Conservation (phyloP, 2,113 vertebrate genomes). For the Notothenia coriiceps region DNA sequence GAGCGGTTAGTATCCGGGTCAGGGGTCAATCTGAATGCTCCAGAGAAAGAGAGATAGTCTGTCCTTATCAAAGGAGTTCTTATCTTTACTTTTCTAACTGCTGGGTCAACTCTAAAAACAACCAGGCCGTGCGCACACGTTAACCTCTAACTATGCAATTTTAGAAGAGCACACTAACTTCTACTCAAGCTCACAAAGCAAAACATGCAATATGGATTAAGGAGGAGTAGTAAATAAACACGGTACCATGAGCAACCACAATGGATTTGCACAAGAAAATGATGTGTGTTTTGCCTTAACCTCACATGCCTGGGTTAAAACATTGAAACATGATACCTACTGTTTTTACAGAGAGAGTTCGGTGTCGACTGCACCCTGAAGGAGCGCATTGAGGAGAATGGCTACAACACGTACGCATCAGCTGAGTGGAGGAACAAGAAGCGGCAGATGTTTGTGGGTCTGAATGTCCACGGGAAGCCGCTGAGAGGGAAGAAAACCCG, state of each 20-base stretch:
- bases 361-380: constrained; percentile 94
- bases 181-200: constrained; percentile 26
- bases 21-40: constrained; percentile 64
- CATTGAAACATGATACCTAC: constrained; percentile 32
- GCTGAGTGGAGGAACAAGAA: constrained; percentile 94
- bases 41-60: constrained; percentile 50
- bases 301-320: constrained; percentile 32
- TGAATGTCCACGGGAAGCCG: constrained; percentile 92
- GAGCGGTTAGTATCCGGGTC: constrained; percentile 91
- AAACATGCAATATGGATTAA: constrained; percentile 27
- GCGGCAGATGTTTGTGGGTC: constrained; percentile 96
- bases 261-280: constrained; percentile 25
- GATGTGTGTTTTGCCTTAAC: constrained; percentile 33
- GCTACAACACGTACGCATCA: constrained; percentile 97
- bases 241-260: constrained; percentile 1
- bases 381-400: constrained; percentile 98
- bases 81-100: constrained; percentile 56
- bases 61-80: constrained; percentile 47
- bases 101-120: constrained; percentile 43
- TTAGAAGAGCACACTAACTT: constrained; percentile 20
- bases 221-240: constrained; percentile 31
- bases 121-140: constrained; percentile 30
- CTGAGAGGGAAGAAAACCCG: constrained; percentile 93
- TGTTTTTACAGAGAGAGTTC: constrained; percentile 90
- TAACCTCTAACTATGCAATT: constrained; percentile 33